These are phyloP conservation scores for Junonia oenone DNA, from an alignment of 2,888 invertebrate species.

Conservation along the genomic window DNA sequence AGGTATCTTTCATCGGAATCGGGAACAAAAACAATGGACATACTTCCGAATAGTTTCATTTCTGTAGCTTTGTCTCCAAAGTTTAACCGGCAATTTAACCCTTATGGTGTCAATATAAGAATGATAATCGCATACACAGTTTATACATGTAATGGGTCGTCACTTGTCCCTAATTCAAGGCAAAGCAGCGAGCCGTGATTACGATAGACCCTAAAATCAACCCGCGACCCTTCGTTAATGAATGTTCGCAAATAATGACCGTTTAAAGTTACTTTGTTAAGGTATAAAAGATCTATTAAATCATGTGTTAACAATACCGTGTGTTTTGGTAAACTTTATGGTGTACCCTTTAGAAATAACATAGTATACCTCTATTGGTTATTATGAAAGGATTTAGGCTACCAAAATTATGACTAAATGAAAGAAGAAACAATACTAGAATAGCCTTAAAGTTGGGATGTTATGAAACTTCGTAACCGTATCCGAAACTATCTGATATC, in stretches of 20 bases:
- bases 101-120: background rate
- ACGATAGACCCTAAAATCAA: conserved; percentile 19
- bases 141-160: background rate
- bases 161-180: background rate
- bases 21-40: conserved; percentile 9
- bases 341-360: too few relatives aligned
- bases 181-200: conserved; percentile 17
- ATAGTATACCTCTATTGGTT: too few relatives aligned
- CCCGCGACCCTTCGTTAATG: conserved; percentile 12
- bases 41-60: background rate
- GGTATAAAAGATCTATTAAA: background rate
- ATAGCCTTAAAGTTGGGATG: background rate
- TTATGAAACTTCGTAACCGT: too few relatives aligned
- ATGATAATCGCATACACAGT: background rate
- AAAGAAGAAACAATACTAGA: too few relatives aligned
- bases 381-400: too few relatives aligned
- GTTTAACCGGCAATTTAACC: background rate
- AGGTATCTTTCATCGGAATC: background rate
- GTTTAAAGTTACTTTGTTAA: background rate
- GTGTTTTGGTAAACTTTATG: background rate
- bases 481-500: too few relatives aligned
- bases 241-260: conserved; percentile 14
- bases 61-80: background rate
- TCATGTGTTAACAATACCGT: background rate
- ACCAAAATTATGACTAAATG: too few relatives aligned